Conservation (phyloP, 1,140 invertebrate genomes). For the Portunus trituberculatus region DNA sequence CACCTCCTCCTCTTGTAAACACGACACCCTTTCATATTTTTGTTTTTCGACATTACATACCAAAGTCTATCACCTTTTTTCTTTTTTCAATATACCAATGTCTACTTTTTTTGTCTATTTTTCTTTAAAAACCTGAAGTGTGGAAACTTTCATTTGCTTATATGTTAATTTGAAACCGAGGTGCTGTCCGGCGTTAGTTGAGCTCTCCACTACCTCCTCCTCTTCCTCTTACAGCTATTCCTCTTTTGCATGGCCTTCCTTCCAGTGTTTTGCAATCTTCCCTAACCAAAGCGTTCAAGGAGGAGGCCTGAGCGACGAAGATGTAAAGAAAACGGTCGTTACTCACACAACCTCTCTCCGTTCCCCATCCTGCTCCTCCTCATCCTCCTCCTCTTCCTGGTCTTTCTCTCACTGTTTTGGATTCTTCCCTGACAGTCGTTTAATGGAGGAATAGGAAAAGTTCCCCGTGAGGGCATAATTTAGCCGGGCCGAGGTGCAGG, state of each 20-base stretch:
- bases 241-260: background rate
- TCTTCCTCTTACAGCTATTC: background rate
- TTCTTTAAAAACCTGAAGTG: too few relatives aligned
- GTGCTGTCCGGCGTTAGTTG: background rate
- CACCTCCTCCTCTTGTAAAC: too few relatives aligned
- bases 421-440: too few relatives aligned
- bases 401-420: background rate
- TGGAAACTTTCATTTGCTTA: too few relatives aligned
- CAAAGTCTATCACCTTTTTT: too few relatives aligned
- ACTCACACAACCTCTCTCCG: background rate
- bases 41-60: too few relatives aligned
- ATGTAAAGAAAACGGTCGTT: too few relatives aligned
- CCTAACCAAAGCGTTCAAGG: too few relatives aligned
- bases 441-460: background rate
- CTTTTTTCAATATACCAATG: background rate
- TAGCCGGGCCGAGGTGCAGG: background rate
- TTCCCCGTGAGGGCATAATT: background rate
- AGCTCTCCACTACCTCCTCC: background rate
- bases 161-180: too few relatives aligned
- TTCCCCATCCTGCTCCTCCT: background rate
- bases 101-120: background rate
- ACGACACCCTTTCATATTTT: too few relatives aligned
- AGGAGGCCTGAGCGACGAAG: too few relatives aligned
- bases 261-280: too few relatives aligned
- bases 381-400: background rate